Evolutionary conservation across 1,140 invertebrate genomes (phyloP).

Genomic region (Tetragnatha versicolor): DNA sequence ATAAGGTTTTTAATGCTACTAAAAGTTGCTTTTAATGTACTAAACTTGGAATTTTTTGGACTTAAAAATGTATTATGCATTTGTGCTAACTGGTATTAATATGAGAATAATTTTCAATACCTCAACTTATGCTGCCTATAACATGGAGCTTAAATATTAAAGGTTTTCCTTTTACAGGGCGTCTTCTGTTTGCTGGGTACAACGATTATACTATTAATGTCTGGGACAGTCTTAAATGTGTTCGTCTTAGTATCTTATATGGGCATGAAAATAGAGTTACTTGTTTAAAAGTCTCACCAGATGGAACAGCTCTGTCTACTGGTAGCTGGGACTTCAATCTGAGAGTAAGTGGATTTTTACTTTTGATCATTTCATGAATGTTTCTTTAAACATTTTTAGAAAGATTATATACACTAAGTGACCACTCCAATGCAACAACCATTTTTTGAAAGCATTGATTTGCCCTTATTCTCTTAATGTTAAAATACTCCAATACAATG

Average conservation of each 20-base stretch:
- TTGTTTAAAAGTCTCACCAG: constrained; percentile 92
- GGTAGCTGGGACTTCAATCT: constrained; percentile 98
- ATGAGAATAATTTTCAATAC: too few relatives aligned
- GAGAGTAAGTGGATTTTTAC: constrained; percentile 70
- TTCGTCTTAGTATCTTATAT: constrained; percentile 88
- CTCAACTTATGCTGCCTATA: too few relatives aligned
- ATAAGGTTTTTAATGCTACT: too few relatives aligned
- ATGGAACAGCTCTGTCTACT: constrained; percentile 96
- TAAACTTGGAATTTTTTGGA: too few relatives aligned
- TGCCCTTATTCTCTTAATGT: background rate
- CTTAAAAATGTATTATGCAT: too few relatives aligned
- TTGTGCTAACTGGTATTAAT: too few relatives aligned
- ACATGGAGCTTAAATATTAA: too few relatives aligned
- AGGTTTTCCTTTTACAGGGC: constrained; percentile 69
- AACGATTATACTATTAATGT: constrained; percentile 99
- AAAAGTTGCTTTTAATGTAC: too few relatives aligned
- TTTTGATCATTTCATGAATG: background rate
- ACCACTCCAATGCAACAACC: background rate
- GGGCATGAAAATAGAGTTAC: constrained; percentile 98
- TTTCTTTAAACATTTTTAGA: background rate
- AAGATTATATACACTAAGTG: background rate
- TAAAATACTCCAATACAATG: background rate
- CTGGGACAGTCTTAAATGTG: constrained; percentile 97
- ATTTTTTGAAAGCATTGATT: background rate
- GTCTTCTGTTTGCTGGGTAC: constrained; percentile 96